Evolutionary conservation across 2,888 invertebrate genomes (phyloP), one percentile per base, ranked within the genome.

Genomic region (Andrena minutula): DNA sequence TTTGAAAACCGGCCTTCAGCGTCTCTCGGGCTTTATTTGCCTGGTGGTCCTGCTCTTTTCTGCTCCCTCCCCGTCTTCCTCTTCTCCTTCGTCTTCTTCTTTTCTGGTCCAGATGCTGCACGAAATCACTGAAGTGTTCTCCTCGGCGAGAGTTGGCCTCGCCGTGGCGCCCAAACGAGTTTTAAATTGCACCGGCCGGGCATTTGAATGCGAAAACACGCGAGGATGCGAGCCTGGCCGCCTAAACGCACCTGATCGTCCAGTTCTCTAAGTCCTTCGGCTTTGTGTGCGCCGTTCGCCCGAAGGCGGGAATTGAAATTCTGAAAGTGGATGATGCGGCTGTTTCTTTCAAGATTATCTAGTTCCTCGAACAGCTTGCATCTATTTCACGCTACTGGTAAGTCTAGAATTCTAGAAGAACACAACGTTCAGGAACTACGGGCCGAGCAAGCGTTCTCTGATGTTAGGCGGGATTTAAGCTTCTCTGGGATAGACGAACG

Each of bases 151-250:
- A 76, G 75, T 53, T 20, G 77, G 79, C 35, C 79, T 30, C 86
- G 51, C 23, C 76, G 75, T 75, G 76, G 75, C 85, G 76, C 78
- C 89, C 84, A 92, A 92, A 92, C 92, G 91, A 92, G 91, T 92
- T 92, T 92, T 91, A 92, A 92, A 92, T 92, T 91, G 91, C 88
- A 69, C 76, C 71, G 63, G 63, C 49, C 53, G 60, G 83, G 77
- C 87, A 91, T 91, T 89, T 88, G 88, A 90, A 89, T 88, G 83
- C 86, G 88, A 87, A 80, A 88, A 88, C 86, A 88, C 86, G 87
- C 83, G 85, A 88, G 77, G 81, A 85, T 81, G 81, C 84, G 61
- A 85, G 79, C 82, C 68, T 26, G 85, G 12, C 66, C 68, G 80
- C 66, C 85, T 84, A 84, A 84, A 86, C 84, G 82, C 86, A 75